Evolutionary conservation across 2,797 vertebrate genomes (phyloP).

Genomic region (Crocidura indochinensis): DNA sequence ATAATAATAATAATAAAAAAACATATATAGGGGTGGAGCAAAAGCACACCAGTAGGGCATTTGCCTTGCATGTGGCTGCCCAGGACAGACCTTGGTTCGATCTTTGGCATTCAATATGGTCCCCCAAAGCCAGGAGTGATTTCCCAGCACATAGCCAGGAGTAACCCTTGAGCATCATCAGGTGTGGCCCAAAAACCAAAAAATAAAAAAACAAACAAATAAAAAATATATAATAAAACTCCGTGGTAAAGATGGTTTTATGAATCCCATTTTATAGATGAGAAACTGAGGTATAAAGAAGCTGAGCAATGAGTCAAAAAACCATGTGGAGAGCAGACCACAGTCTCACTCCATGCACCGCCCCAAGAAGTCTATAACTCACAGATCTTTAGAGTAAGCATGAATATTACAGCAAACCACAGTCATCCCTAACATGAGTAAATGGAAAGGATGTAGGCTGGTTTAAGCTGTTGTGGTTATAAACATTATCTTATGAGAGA

Average conservation of each 20-base stretch:
- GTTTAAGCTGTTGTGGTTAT: slow-evolving; percentile 60
- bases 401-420: slow-evolving; percentile 35
- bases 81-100: too few relatives aligned
- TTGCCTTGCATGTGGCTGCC: too few relatives aligned
- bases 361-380: not conserved
- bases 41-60: too few relatives aligned
- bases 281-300: slow-evolving; percentile 9
- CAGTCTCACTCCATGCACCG: not conserved
- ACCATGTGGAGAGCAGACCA: not conserved
- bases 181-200: too few relatives aligned
- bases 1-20: too few relatives aligned
- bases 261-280: not conserved
- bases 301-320: not conserved
- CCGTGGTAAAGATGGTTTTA: slow-evolving; percentile 1
- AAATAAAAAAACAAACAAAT: too few relatives aligned
- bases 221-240: not conserved
- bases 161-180: too few relatives aligned
- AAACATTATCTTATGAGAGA: slow-evolving; percentile 60
- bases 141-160: too few relatives aligned
- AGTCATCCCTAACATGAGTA: slow-evolving; percentile 30
- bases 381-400: not conserved
- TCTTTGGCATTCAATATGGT: too few relatives aligned
- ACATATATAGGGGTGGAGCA: too few relatives aligned
- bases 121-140: too few relatives aligned
- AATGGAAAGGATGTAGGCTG: slow-evolving; percentile 53